phyloP scores from a whole-genome alignment of 1,140 invertebrate species.

The Tribolium madens region DNA sequence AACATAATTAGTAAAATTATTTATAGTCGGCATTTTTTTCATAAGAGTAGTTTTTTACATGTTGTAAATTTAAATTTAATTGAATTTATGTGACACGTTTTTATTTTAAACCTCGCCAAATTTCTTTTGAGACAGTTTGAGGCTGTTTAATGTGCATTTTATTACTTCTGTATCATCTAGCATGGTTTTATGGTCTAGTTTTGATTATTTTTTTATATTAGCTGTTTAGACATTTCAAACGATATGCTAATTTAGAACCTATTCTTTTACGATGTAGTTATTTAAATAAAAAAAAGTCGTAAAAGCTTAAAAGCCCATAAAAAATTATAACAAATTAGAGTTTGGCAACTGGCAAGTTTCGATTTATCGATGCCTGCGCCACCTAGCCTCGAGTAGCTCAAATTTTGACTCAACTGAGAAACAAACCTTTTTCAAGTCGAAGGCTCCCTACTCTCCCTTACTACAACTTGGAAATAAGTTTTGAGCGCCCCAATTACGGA shows the following conservation, averaged over 20 bases:
- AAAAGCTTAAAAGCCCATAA: constrained; percentile 22
- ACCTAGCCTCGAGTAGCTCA: too few relatives aligned
- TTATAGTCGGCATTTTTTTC: background rate
- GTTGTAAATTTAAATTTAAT: constrained; percentile 14
- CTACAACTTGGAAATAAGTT: constrained; percentile 1
- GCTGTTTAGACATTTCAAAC: constrained; percentile 19
- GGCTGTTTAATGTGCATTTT: constrained; percentile 11
- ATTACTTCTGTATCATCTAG: constrained; percentile 15
- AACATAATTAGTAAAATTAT: background rate
- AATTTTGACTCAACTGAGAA: background rate
- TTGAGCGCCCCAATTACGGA: background rate
- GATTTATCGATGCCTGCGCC: too few relatives aligned
- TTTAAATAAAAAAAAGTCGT: constrained; percentile 31
- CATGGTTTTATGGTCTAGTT: constrained; percentile 14
- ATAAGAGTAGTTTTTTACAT: background rate
- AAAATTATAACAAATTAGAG: constrained; percentile 28
- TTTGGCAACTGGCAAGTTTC: too few relatives aligned
- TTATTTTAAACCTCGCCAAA: background rate
- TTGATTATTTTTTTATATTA: constrained; percentile 1
- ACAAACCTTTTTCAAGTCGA: background rate
- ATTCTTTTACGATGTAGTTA: constrained; percentile 24
- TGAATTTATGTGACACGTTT: constrained; percentile 5
- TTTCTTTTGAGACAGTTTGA: background rate
- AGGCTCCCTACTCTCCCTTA: background rate
- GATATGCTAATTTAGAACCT: constrained; percentile 21